Conservation (phyloP, 2,888 invertebrate genomes). For the Homarus gammarus region DNA sequence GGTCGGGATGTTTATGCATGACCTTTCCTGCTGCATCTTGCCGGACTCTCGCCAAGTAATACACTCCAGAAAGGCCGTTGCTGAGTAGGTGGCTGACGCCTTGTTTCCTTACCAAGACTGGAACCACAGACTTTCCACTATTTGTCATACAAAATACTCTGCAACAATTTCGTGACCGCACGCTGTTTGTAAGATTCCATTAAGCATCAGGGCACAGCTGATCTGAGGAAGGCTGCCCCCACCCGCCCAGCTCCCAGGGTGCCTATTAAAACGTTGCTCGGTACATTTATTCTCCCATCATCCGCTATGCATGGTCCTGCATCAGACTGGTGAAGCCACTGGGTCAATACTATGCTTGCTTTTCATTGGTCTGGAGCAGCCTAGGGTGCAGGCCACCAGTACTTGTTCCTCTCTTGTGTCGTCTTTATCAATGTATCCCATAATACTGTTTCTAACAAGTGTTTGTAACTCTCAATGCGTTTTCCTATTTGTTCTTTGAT, state of each 20-base stretch:
- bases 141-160: neutral
- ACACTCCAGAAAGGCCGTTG: neutral
- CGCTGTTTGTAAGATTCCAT: neutral
- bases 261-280: neutral
- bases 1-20: slow-evolving; percentile 13
- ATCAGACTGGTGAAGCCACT: neutral
- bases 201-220: neutral
- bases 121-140: neutral
- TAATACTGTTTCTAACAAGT: no score
- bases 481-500: no score
- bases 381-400: neutral
- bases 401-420: neutral
- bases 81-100: neutral
- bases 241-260: neutral
- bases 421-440: no score
- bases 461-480: no score
- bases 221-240: neutral
- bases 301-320: neutral
- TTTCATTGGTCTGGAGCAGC: neutral
- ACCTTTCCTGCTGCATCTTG: neutral
- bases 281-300: neutral
- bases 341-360: neutral
- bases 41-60: neutral
- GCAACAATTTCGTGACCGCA: neutral
- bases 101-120: neutral